A percentile compares a stretch with the other conserved stretches of the same genome.
Evolutionary conservation across 2,888 invertebrate species (phyloP).

Genomic region (Nemapogon koenigi): DNA sequence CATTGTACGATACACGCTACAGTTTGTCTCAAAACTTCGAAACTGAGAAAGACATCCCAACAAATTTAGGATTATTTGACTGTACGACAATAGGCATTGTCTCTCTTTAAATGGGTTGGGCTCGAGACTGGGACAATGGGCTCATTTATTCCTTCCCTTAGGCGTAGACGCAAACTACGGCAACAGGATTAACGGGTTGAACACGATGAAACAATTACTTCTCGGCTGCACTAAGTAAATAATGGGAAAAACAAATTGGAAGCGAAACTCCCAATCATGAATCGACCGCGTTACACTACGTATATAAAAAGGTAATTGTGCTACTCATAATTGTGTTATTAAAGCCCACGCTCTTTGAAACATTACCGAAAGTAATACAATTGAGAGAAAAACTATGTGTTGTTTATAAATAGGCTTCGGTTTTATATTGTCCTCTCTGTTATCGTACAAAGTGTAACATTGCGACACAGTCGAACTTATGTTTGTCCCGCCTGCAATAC

Average conservation of each 20-base stretch:
- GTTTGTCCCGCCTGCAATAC: too few species aligned
- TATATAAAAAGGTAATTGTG: too few species aligned
- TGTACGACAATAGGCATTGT: slow-evolving; percentile 51
- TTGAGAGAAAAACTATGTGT: too few species aligned
- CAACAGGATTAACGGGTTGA: slow-evolving; percentile 38
- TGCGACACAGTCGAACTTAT: too few species aligned
- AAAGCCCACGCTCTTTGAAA: too few species aligned
- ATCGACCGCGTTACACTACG: too few species aligned
- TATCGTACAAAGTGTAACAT: too few species aligned
- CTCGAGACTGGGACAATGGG: slow-evolving; percentile 40
- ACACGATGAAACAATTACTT: slow-evolving; percentile 41
- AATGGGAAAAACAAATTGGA: slow-evolving; percentile 11
- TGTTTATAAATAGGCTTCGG: too few species aligned
- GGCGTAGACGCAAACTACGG: slow-evolving; percentile 43
- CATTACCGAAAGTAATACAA: too few species aligned
- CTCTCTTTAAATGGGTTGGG: slow-evolving; percentile 47
- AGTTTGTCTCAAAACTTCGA: slow-evolving; percentile 29
- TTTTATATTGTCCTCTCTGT: too few species aligned
- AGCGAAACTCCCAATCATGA: not conserved
- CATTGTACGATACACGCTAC: slow-evolving; percentile 20
- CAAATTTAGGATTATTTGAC: slow-evolving; percentile 42
- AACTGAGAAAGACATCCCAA: slow-evolving; percentile 38
- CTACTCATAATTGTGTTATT: too few species aligned
- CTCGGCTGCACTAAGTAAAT: slow-evolving; percentile 19
- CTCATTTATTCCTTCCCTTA: slow-evolving; percentile 51